A percentile compares a stretch with the other conserved stretches of the same genome.
Conservation (phyloP, 2,113 vertebrate genomes). For the Grammatotria lemairii region DNA sequence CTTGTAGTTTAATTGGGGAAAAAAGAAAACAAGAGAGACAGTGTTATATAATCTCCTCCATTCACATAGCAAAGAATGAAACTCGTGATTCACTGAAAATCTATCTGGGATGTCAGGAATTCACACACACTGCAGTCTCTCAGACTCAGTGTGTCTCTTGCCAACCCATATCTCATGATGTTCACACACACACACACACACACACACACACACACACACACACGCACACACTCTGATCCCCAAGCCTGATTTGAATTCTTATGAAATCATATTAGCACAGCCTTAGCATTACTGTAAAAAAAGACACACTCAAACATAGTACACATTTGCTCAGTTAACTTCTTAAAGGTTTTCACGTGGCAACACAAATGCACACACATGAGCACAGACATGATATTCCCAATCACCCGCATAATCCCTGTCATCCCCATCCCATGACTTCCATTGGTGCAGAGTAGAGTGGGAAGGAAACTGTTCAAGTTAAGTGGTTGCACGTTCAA, state of each 20-base stretch:
- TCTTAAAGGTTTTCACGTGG: constrained; percentile 6
- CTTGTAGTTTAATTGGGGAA: neutral
- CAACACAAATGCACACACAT: neutral
- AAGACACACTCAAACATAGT: neutral
- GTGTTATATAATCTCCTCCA: neutral
- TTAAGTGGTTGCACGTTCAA: constrained; percentile 66
- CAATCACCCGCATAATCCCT: constrained; percentile 34
- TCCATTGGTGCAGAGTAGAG: constrained; percentile 19
- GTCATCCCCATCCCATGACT: constrained; percentile 59
- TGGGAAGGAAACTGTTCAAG: neutral
- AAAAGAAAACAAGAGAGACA: neutral
- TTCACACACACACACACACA: neutral
- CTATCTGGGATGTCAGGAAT: neutral
- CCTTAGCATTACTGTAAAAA: neutral
- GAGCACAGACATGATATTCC: constrained; percentile 1
- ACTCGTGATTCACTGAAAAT: neutral
- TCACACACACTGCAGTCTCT: neutral
- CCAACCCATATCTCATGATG: constrained; percentile 11
- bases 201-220: neutral
- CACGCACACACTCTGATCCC: neutral
- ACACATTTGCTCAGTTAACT: neutral
- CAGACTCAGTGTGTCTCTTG: neutral
- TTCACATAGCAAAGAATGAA: neutral
- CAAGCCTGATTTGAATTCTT: neutral
- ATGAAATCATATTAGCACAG: neutral